Evolutionary conservation across 1,140 invertebrate species (phyloP), one percentile per base, ranked within the genome.

Genomic region (Lethocerus indicus): DNA sequence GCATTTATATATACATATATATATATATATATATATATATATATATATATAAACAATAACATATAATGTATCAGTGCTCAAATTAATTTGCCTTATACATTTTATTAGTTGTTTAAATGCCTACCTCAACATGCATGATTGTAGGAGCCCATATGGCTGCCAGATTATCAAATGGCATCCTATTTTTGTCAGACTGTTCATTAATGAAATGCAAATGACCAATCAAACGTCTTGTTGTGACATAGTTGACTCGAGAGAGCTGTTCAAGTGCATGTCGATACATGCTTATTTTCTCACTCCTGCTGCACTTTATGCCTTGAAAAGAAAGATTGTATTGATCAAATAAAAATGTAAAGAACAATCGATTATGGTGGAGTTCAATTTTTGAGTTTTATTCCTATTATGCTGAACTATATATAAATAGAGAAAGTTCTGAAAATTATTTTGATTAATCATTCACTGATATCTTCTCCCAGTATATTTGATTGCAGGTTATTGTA

Each of bases 71-170:
- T n/a, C n/a, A n/a, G n/a, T n/a, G n/a, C n/a, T n/a, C n/a, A n/a
- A n/a, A n/a, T n/a, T n/a, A n/a, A n/a, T n/a, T n/a, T n/a, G n/a
- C n/a, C n/a, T n/a, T n/a, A n/a, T n/a, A n/a, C n/a, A n/a, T n/a
- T n/a, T n/a, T n/a, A n/a, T n/a, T n/a, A n/a, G n/a, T n/a, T n/a
- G n/a, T n/a, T n/a, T n/a, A 13, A 44, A 44, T 16, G 29, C 40
- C 64, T 51, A 69, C 73, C 36, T 79, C 76, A 3, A 76, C 71
- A 51, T 81, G 80, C 73, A 88, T 77, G 37, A 88, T 64, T 3
- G 82, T 87, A 2, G 85, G 84, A 1, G 82, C 83, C 83, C 84
- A 88, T 35, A 88, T 76, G 1, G 83, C 73, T 4, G 84, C 80
- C n/a, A 89, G 65, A 63, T 88, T 90, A 41, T 80, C 75, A 0